Evolutionary conservation across 2,797 vertebrate genomes (phyloP).

Genomic region (Nyctibius grandis): DNA sequence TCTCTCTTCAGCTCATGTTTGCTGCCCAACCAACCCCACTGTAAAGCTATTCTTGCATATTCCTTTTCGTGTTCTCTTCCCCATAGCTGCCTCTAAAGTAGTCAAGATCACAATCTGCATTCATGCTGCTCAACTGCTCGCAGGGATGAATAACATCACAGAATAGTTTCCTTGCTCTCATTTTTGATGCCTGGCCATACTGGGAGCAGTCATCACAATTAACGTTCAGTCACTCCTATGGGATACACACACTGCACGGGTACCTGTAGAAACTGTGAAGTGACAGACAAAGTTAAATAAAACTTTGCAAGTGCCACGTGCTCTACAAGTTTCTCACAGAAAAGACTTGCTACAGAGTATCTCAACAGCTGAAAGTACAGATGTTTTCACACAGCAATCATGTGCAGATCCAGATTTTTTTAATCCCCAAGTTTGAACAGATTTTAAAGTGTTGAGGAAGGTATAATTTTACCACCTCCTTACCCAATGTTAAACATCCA

Average conservation of each 20-base stretch:
- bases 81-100: not conserved
- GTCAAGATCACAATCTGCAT: not conserved
- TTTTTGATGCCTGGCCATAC: not conserved
- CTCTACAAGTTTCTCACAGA: not conserved
- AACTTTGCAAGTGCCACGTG: not conserved
- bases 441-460: not conserved
- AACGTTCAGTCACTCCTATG: not conserved
- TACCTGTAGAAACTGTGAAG: not conserved
- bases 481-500: not conserved
- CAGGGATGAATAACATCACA: not conserved
- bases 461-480: not conserved
- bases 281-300: not conserved
- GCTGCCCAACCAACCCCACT: fast-evolving
- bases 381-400: not conserved
- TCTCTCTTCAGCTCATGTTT: not conserved
- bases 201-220: not conserved
- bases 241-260: not conserved
- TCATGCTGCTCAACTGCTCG: not conserved
- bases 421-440: not conserved
- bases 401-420: not conserved
- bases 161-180: not conserved
- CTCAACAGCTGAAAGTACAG: not conserved
- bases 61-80: not conserved
- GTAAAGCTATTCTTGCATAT: not conserved
- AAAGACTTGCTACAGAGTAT: not conserved